Conservation (phyloP, 2,888 invertebrate species). For the Perizoma affinitatum region DNA sequence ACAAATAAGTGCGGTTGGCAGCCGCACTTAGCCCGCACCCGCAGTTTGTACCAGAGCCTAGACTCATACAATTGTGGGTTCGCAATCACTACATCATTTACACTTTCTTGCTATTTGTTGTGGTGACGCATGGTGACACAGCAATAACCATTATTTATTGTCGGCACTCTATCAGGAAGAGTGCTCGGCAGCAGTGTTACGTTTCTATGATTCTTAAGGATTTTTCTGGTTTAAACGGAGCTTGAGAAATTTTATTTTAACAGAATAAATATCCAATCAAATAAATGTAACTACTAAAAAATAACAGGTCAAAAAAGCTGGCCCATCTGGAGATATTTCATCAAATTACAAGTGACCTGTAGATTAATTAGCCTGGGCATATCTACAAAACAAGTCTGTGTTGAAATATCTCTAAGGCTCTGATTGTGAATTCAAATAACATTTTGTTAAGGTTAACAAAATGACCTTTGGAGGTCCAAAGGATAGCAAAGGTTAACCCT, state of each 20-base stretch:
- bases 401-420: too few species aligned
- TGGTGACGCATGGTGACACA: conserved; percentile 40
- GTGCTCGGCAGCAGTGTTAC: conserved; percentile 24
- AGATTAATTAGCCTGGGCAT: too few species aligned
- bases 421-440: conserved; percentile 16
- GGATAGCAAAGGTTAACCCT: conserved; percentile 7
- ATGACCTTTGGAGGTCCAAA: too few species aligned
- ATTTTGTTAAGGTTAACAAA: too few species aligned
- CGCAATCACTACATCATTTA: conserved; percentile 40
- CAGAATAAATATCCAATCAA: too few species aligned
- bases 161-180: conserved; percentile 39
- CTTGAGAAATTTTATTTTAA: not conserved
- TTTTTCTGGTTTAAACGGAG: conserved; percentile 4
- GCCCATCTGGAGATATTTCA: too few species aligned
- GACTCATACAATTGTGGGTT: conserved; percentile 13
- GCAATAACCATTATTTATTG: conserved; percentile 54
- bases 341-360: too few species aligned
- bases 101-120: conserved; percentile 46
- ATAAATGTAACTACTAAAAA: too few species aligned
- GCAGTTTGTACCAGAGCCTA: not conserved
- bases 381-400: too few species aligned
- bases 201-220: conserved; percentile 4
- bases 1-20: too few species aligned
- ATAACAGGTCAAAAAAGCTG: too few species aligned
- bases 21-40: too few species aligned